Conservation (phyloP, 2,888 invertebrate genomes). For the Cephus pygmeus region DNA sequence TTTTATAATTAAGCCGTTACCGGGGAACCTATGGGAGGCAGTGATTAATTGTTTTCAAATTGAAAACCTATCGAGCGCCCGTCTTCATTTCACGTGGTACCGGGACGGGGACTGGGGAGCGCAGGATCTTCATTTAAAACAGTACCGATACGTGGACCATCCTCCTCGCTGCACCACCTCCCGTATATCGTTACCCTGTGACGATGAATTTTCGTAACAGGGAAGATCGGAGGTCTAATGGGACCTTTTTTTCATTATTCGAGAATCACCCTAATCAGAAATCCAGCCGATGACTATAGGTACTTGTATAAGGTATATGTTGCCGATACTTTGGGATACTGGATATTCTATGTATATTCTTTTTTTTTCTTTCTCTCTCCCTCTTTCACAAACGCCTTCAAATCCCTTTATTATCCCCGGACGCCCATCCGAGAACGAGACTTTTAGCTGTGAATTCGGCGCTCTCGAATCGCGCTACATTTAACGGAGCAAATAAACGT, state of each 20-base stretch:
- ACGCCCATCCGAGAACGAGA: neutral
- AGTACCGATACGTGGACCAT: neutral
- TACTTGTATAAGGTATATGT: neutral
- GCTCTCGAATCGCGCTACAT: conserved; percentile 39
- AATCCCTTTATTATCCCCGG: neutral
- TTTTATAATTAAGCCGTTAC: conserved; percentile 66
- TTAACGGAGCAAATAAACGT: conserved; percentile 61
- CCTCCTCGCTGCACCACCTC: neutral
- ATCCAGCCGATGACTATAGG: neutral
- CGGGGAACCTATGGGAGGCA: conserved; percentile 25
- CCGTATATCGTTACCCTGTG: neutral
- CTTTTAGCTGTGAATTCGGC: neutral
- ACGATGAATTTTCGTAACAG: neutral
- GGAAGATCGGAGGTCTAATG: conserved; percentile 8
- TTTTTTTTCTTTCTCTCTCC: neutral
- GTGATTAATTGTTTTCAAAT: conserved; percentile 65
- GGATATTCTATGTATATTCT: neutral
- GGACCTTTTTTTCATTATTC: neutral
- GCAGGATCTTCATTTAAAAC: neutral
- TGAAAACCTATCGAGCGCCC: conserved; percentile 58
- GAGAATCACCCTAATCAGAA: neutral
- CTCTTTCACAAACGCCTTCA: neutral
- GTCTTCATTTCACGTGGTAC: conserved; percentile 47
- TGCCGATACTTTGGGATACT: neutral
- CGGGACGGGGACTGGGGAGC: neutral